Evolutionary conservation across 2,113 vertebrate species (phyloP), one percentile per base, ranked within the genome.

Genomic region (Dendrocopos noguchii): DNA sequence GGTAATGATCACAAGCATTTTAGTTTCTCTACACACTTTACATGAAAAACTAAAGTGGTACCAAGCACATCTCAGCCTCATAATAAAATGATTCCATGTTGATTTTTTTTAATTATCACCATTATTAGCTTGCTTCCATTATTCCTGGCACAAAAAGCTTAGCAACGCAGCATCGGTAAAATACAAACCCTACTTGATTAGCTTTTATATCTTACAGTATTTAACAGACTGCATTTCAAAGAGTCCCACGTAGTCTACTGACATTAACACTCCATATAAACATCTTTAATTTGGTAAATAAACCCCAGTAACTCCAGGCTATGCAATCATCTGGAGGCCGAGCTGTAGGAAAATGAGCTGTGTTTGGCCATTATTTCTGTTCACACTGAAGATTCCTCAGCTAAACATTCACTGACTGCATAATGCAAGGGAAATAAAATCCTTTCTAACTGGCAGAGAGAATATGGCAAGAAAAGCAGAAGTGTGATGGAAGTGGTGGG

Each of bases 231-330:
- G 67, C 77, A 93, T 93, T 96, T 83, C 94, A 95, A 97, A 96
- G 91, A 5, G 21, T 57, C 89, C 87, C 85, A 87, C 4, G 1
- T 20, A 92, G 56, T 83, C 94, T 91, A 84, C 95, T 74, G 82
- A 84, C 90, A 92, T 96, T 97, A 96, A 97, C 88, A 91, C 73
- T 87, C 52, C 84, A 92, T 44, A 88, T 80, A 94, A 97, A 96
- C 95, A 75, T 71, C 71, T 78, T 74, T 53, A 77, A 96, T 85
- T 96, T 93, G 85, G 87, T 90, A 89, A 96, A 82, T 91, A 95
- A 95, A 93, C 22, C 0, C 19, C 81, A 81, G 83, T 91, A 90
- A 95, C 85, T 95, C 80, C 44, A 36, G 95, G 94, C 94, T 82
- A 91, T 86, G 93, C 73, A 92, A 93, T 95, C 94, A 60, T 18